Evolutionary conservation across 2,797 vertebrate species (phyloP).

Genomic region (Catharus ustulatus): DNA sequence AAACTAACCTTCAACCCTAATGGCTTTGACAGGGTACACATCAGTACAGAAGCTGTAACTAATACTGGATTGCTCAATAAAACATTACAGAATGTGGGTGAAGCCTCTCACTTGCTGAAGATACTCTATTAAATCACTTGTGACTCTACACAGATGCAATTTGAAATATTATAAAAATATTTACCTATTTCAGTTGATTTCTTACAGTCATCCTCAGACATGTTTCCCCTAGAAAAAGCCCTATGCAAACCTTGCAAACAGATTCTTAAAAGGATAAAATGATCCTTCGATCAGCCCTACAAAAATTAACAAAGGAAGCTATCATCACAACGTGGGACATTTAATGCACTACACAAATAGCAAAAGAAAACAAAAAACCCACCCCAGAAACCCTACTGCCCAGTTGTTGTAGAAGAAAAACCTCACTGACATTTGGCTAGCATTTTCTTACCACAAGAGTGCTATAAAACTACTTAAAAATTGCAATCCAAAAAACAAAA

Average conservation of each 20-base stretch:
- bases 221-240: neutral
- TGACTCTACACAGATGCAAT: neutral
- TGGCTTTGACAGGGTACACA: neutral
- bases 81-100: neutral
- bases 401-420: neutral
- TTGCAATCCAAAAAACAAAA: neutral
- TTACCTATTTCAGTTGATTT: constrained; percentile 77
- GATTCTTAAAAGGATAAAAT: neutral
- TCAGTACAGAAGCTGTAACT: neutral
- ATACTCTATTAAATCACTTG: neutral
- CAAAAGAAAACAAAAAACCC: neutral
- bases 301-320: neutral
- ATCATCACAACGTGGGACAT: neutral
- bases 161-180: neutral
- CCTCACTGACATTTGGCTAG: neutral
- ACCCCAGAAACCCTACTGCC: neutral
- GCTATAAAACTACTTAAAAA: neutral
- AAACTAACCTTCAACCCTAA: constrained; percentile 46
- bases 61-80: neutral
- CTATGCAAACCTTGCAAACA: neutral
- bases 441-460: neutral
- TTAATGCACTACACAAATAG: neutral
- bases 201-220: constrained; percentile 72
- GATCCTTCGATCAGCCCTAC: neutral
- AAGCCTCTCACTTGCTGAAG: neutral